Percentiles rank a stretch among this genome's conserved stretches.
Evolutionary conservation across 2,113 vertebrate genomes (phyloP).

Genomic region (Hyperoodon ampullatus): DNA sequence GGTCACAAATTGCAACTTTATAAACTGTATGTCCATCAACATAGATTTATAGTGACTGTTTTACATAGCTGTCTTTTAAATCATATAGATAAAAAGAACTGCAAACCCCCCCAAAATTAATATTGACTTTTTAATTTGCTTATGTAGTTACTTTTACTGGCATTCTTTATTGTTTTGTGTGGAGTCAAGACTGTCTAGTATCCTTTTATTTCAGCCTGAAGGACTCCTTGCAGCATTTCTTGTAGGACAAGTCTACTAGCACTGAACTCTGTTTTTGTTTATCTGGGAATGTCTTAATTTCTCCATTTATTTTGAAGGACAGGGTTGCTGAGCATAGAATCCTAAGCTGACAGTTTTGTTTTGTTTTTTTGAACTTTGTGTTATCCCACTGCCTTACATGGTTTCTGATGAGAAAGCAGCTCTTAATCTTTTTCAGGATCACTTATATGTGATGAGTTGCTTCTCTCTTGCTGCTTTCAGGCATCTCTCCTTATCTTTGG

Average conservation of each 20-base stretch:
- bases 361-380: neutral
- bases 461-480: constrained; percentile 17
- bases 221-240: neutral
- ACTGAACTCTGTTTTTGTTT: neutral
- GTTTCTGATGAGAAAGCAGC: neutral
- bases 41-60: neutral
- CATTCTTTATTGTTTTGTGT: neutral
- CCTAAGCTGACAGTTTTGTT: neutral
- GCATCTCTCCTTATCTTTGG: neutral
- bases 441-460: neutral
- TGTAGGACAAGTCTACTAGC: neutral
- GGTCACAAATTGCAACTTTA: neutral
- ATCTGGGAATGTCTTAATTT: neutral
- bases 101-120: neutral
- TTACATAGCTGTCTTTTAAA: neutral
- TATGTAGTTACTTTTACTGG: neutral
- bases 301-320: neutral
- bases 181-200: neutral
- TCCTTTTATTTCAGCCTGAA: neutral
- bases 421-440: neutral
- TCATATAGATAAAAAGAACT: neutral
- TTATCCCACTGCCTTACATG: neutral
- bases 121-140: neutral
- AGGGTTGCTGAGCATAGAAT: neutral
- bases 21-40: neutral